Conservation (phyloP, 2,888 invertebrate genomes). For the Standfussiana lucernea region DNA sequence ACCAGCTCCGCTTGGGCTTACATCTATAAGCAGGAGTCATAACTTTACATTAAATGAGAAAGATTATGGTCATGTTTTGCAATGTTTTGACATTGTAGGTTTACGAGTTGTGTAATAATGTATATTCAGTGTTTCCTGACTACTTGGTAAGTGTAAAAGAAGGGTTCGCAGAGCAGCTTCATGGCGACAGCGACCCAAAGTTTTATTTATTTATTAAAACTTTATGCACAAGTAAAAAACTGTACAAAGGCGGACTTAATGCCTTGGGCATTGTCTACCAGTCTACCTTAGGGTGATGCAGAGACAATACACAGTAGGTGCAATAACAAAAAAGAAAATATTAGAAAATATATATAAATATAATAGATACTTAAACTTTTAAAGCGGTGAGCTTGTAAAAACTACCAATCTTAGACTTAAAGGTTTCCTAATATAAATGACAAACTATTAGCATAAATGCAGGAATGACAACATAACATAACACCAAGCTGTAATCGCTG, state of each 20-base stretch:
- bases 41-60: conserved; percentile 52
- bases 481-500: too few species aligned
- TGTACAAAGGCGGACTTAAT: too few species aligned
- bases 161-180: neutral
- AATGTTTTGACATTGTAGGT: conserved; percentile 38
- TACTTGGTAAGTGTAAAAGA: conserved; percentile 1
- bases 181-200: neutral
- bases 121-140: conserved; percentile 12
- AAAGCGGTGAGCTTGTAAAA: neutral
- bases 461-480: neutral
- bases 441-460: neutral
- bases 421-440: neutral
- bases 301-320: too few species aligned
- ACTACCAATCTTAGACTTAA: neutral
- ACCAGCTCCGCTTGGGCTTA: conserved; percentile 37
- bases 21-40: conserved; percentile 33
- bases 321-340: too few species aligned
- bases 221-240: too few species aligned
- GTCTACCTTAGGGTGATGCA: too few species aligned
- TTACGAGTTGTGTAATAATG: conserved; percentile 30
- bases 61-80: conserved; percentile 47
- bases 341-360: too few species aligned
- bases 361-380: too few species aligned
- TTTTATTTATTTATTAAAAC: too few species aligned
- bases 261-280: too few species aligned